A percentile compares a stretch with the other conserved stretches of the same genome.
phyloP scores from a whole-genome alignment of 2,888 invertebrate species.

The Aphodius sticticus region DNA sequence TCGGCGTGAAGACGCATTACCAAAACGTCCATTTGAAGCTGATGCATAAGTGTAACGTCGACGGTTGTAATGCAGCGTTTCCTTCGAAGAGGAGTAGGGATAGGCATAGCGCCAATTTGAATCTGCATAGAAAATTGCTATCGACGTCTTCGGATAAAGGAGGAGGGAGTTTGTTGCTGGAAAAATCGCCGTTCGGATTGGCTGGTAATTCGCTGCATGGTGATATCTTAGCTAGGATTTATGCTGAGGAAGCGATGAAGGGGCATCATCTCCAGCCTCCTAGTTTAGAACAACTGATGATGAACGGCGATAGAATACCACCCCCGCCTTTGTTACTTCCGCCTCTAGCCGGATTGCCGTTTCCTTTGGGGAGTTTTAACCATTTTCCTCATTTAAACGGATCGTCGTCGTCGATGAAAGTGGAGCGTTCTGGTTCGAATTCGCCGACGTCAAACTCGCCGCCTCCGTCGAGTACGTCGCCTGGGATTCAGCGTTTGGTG shows the following conservation, averaged over 20 bases:
- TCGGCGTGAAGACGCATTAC: constrained; percentile 93
- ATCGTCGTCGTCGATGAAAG: constrained; percentile 51
- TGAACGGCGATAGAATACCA: constrained; percentile 62
- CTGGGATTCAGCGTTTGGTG: constrained; percentile 56
- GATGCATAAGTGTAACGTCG: constrained; percentile 94
- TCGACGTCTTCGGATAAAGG: constrained; percentile 71
- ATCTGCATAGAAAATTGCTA: constrained; percentile 88
- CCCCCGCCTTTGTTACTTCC: constrained; percentile 69
- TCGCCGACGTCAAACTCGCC: constrained; percentile 64
- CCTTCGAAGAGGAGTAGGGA: constrained; percentile 93
- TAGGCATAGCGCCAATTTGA: constrained; percentile 90
- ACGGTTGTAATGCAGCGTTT: constrained; percentile 94
- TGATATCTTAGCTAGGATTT: constrained; percentile 80
- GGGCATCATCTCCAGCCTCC: constrained; percentile 61
- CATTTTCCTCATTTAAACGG: constrained; percentile 61
- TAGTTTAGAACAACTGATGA: constrained; percentile 60
- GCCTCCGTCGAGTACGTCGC: constrained; percentile 43
- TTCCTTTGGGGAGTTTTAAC: constrained; percentile 61
- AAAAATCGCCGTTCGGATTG: constrained; percentile 63
- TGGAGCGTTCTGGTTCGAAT: constrained; percentile 64
- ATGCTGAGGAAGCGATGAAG: constrained; percentile 75
- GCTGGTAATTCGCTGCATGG: constrained; percentile 75
- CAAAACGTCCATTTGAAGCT: constrained; percentile 95
- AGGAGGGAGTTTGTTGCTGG: constrained; percentile 59
- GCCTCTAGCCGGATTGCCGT: constrained; percentile 65